Percentiles rank a stretch among this genome's conserved stretches.
Evolutionary conservation across 1,140 invertebrate species (phyloP).

Genomic region (Microplitis mediator): DNA sequence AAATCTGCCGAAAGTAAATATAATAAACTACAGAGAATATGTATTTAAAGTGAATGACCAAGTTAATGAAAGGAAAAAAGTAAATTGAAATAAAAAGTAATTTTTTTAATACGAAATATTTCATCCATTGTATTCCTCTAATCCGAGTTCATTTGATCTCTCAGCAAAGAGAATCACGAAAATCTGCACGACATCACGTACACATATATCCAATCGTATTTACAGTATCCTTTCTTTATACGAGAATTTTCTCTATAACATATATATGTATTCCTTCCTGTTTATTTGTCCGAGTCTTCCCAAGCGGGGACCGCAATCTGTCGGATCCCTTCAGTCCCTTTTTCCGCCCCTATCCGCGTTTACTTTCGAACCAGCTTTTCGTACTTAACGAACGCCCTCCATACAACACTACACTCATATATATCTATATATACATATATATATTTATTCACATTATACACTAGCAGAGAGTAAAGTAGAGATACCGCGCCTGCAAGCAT

Average conservation of each 20-base stretch:
- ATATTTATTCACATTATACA: neutral
- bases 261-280: slow-evolving; percentile 28
- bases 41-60: too few relatives aligned
- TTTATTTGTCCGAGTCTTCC: slow-evolving; percentile 37
- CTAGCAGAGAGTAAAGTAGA: neutral
- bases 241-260: slow-evolving; percentile 6
- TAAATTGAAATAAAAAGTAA: neutral
- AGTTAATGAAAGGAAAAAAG: neutral
- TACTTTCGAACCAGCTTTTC: slow-evolving; percentile 9
- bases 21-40: too few relatives aligned
- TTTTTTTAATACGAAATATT: neutral
- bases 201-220: neutral
- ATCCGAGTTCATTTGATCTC: slow-evolving; percentile 1
- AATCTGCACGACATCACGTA: slow-evolving; percentile 19
- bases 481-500: slow-evolving; percentile 30
- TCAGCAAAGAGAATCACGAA: slow-evolving; percentile 6
- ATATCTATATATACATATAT: neutral
- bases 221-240: neutral
- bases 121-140: neutral
- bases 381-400: slow-evolving; percentile 32
- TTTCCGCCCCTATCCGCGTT: neutral
- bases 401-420: neutral
- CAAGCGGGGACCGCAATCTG: slow-evolving; percentile 30
- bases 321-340: slow-evolving; percentile 26
- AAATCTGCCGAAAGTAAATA: too few relatives aligned